These are phyloP conservation scores for Diplazon laetatorius DNA, from an alignment of 2,888 invertebrate species.

Conservation along the genomic window DNA sequence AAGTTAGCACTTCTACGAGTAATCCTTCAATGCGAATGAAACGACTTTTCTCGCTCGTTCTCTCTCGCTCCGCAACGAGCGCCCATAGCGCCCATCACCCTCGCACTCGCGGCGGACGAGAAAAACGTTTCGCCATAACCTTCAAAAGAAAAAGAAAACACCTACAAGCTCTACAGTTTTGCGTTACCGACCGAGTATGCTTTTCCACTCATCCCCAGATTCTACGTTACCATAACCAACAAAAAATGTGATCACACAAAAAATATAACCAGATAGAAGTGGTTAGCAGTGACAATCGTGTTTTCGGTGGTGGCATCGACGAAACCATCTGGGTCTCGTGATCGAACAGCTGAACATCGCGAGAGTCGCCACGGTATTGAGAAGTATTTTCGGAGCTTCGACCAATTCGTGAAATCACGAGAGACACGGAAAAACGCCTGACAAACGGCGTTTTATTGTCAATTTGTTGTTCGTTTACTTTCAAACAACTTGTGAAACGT, in stretches of 20 bases:
- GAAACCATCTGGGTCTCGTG: conserved; percentile 71
- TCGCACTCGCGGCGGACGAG: too few relatives aligned
- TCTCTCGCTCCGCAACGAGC: too few relatives aligned
- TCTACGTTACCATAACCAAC: too few relatives aligned
- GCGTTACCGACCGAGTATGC: too few relatives aligned
- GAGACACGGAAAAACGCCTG: conserved; percentile 46
- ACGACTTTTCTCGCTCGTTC: too few relatives aligned
- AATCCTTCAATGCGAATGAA: too few relatives aligned
- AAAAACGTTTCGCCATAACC: too few relatives aligned
- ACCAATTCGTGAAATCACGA: conserved; percentile 25
- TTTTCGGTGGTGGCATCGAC: conserved; percentile 38
- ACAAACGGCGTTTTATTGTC: conserved; percentile 35
- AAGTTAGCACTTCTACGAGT: too few relatives aligned
- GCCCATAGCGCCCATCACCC: too few relatives aligned
- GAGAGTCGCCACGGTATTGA: conserved; percentile 41
- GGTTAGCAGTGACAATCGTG: conserved; percentile 7
- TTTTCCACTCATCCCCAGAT: too few relatives aligned
- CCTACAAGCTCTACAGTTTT: too few relatives aligned
- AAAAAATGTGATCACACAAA: background rate
- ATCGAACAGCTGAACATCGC: conserved; percentile 74
- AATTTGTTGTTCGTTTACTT: conserved; percentile 26
- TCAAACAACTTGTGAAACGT: conserved; percentile 14
- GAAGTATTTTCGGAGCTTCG: conserved; percentile 49
- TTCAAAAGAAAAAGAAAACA: too few relatives aligned
- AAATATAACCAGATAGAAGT: conserved; percentile 23